Evolutionary conservation across 2,797 vertebrate species (phyloP).

Genomic region (Pseudochromis fuscus): DNA sequence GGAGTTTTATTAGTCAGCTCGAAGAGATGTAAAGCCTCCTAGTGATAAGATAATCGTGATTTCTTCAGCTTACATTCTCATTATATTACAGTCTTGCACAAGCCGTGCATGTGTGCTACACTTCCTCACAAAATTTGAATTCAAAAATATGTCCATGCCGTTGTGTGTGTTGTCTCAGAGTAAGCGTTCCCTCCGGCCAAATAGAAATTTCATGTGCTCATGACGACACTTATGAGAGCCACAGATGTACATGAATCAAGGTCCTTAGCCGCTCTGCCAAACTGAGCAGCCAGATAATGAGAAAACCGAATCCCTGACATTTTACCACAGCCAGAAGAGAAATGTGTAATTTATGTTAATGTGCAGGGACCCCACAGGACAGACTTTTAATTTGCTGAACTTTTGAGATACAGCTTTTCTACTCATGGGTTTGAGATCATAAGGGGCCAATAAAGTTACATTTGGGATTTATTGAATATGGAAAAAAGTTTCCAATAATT

Average conservation of each 20-base stretch:
- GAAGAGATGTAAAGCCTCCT: not conserved
- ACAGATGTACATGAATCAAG: slow-evolving; percentile 58
- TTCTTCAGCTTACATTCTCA: not conserved
- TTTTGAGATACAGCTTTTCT: slow-evolving; percentile 2
- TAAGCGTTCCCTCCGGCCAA: slow-evolving; percentile 8
- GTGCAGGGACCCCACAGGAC: slow-evolving; percentile 15
- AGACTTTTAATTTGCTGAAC: slow-evolving; percentile 32
- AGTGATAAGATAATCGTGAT: not conserved
- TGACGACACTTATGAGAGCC: slow-evolving; percentile 36
- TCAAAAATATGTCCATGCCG: not conserved
- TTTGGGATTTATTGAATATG: slow-evolving; percentile 4
- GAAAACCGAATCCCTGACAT: slow-evolving; percentile 28
- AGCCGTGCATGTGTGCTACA: slow-evolving; percentile 15
- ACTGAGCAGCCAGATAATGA: slow-evolving; percentile 37
- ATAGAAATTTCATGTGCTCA: slow-evolving; percentile 21
- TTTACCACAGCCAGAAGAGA: slow-evolving; percentile 18
- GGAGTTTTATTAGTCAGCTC: slow-evolving; percentile 10
- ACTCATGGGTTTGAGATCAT: not conserved
- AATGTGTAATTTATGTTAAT: slow-evolving; percentile 42
- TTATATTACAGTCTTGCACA: too few species aligned
- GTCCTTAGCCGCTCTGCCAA: slow-evolving; percentile 35
- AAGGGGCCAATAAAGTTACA: not conserved
- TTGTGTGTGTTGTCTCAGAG: not conserved
- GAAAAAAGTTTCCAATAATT: not conserved
- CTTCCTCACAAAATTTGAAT: not conserved